These are phyloP conservation scores for Regulus satrapa DNA, from an alignment of 2,113 vertebrate genomes.

Conservation along the genomic window DNA sequence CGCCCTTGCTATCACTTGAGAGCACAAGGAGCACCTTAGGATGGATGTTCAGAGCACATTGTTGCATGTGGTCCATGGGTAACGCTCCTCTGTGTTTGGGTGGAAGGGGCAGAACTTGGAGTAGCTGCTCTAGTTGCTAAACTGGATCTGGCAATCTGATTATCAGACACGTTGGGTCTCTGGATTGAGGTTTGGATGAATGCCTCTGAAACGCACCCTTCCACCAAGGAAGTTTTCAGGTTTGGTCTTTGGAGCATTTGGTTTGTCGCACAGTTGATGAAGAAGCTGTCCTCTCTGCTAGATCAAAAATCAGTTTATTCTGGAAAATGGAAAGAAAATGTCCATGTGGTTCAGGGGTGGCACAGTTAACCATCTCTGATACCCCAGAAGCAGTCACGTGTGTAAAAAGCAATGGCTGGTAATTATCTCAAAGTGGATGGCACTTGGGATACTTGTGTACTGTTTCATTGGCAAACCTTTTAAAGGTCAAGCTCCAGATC, in stretches of 20 bases:
- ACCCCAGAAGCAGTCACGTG: background rate
- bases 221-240: background rate
- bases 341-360: background rate
- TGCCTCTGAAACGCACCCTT: background rate
- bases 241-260: accelerated
- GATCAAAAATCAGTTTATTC: background rate
- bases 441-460: background rate
- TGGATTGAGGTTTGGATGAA: background rate
- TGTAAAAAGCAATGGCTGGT: background rate
- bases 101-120: background rate
- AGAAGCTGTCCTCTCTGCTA: background rate
- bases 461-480: background rate
- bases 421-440: background rate
- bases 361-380: background rate
- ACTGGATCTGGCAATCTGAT: background rate
- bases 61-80: background rate
- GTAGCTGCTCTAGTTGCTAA: background rate
- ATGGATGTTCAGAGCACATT: accelerated
- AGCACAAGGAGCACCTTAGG: background rate
- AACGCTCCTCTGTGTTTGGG: accelerated
- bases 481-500: background rate
- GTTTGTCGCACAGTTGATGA: background rate
- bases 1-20: background rate
- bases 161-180: background rate
- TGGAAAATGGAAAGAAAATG: background rate